These are phyloP conservation scores for Garra rufa DNA, from an alignment of 2,113 vertebrate species.

Conservation along the genomic window DNA sequence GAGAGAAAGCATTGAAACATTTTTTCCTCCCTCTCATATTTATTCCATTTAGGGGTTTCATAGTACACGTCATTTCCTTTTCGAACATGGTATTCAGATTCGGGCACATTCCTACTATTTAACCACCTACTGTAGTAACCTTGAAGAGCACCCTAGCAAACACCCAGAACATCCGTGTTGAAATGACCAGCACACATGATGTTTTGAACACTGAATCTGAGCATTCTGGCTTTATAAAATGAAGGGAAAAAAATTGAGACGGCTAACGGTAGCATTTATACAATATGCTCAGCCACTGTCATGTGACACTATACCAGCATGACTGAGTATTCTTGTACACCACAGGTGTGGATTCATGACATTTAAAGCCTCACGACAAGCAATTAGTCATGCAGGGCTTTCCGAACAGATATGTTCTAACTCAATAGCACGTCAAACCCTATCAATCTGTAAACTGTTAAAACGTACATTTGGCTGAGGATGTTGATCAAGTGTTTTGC, in stretches of 20 bases:
- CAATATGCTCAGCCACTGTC: neutral
- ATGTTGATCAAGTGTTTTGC: conserved; percentile 16
- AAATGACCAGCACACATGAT: neutral
- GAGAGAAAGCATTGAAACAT: too few relatives aligned
- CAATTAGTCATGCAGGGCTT: neutral
- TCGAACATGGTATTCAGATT: too few relatives aligned
- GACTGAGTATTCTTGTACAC: neutral
- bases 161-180: neutral
- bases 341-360: conserved; percentile 2
- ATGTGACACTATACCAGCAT: neutral
- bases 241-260: neutral
- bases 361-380: neutral
- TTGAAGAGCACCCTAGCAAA: neutral
- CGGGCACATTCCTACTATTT: neutral
- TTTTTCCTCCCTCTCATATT: too few relatives aligned
- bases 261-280: neutral
- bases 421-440: neutral
- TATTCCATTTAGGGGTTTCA: too few relatives aligned
- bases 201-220: neutral
- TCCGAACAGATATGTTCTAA: neutral
- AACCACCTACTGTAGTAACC: neutral
- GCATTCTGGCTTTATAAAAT: neutral
- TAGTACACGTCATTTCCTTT: too few relatives aligned
- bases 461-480: neutral
- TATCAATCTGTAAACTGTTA: conserved; percentile 8